phyloP scores from a whole-genome alignment of 1,140 invertebrate genomes.

The Anadara kagoshimensis region DNA sequence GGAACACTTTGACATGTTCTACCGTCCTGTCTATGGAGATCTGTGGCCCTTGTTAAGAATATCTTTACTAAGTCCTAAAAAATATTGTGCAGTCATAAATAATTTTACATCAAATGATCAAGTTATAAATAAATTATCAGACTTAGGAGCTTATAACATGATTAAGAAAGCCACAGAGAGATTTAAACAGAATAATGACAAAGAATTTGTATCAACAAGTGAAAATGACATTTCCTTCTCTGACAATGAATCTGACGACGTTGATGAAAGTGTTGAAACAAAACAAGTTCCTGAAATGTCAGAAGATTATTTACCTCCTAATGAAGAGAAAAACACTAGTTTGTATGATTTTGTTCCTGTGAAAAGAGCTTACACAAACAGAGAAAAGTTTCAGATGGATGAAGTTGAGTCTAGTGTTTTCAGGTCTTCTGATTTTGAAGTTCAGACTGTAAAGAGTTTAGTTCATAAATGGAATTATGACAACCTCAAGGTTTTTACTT shows the following conservation, averaged over 20 bases:
- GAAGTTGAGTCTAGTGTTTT: slow-evolving; percentile 46
- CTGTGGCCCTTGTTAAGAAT: slow-evolving; percentile 88
- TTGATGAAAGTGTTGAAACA: slow-evolving; percentile 9
- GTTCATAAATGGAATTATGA: slow-evolving; percentile 54
- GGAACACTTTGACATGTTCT: slow-evolving; percentile 95
- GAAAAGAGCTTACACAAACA: slow-evolving; percentile 62
- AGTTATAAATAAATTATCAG: slow-evolving; percentile 47
- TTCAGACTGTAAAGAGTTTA: no score
- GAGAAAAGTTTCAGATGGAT: slow-evolving; percentile 46
- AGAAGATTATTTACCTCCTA: not conserved
- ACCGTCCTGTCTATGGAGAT: slow-evolving; percentile 83
- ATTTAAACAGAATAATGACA: no score
- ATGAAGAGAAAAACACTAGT: slow-evolving; percentile 48
- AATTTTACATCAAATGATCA: slow-evolving; percentile 80
- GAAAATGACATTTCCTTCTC: no score
- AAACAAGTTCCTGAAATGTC: slow-evolving; percentile 8
- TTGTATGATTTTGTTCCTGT: slow-evolving; percentile 66
- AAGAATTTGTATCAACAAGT: no score
- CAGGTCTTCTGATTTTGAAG: not conserved
- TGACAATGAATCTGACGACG: not conserved
- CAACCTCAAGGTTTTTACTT: slow-evolving; percentile 85
- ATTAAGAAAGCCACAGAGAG: slow-evolving; percentile 26
- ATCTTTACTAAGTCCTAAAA: slow-evolving; percentile 86
- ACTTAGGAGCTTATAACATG: slow-evolving; percentile 56
- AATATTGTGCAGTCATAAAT: slow-evolving; percentile 93